These are phyloP conservation scores for Piaya cayana DNA, from an alignment of 2,113 vertebrate genomes.

Conservation along the genomic window DNA sequence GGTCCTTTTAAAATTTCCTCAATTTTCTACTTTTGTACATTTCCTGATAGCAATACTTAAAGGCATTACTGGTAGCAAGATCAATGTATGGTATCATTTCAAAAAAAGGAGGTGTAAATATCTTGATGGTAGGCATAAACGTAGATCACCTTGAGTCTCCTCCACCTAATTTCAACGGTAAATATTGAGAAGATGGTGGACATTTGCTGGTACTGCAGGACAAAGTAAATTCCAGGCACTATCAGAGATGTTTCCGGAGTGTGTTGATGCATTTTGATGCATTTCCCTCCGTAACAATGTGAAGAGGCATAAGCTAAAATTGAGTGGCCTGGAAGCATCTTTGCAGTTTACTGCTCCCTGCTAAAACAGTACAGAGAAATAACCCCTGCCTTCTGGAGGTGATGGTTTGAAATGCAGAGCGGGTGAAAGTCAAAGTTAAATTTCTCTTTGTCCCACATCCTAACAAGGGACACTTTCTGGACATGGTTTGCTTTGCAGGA, in stretches of 20 bases:
- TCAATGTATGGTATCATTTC: background rate
- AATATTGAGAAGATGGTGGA: background rate
- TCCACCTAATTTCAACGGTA: background rate
- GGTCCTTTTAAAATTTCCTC: background rate
- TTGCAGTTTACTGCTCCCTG: background rate
- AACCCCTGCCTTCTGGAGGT: background rate
- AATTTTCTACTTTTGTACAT: background rate
- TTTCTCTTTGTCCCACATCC: background rate
- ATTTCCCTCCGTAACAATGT: background rate
- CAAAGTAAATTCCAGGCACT: background rate
- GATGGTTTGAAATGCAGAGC: background rate
- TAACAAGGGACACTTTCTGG: background rate
- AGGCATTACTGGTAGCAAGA: background rate
- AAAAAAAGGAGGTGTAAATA: background rate
- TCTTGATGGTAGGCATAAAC: background rate
- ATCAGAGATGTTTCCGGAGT: constrained; percentile 15
- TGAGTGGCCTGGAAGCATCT: background rate
- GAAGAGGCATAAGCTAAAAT: background rate
- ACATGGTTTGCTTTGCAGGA: background rate
- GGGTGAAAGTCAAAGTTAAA: background rate
- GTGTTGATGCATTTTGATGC: constrained; percentile 28
- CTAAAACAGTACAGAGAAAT: background rate
- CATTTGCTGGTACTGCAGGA: background rate
- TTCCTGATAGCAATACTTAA: background rate
- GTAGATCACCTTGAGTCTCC: background rate